These are phyloP conservation scores for Agraylea sexmaculata DNA, from an alignment of 1,140 invertebrate genomes.

Conservation along the genomic window DNA sequence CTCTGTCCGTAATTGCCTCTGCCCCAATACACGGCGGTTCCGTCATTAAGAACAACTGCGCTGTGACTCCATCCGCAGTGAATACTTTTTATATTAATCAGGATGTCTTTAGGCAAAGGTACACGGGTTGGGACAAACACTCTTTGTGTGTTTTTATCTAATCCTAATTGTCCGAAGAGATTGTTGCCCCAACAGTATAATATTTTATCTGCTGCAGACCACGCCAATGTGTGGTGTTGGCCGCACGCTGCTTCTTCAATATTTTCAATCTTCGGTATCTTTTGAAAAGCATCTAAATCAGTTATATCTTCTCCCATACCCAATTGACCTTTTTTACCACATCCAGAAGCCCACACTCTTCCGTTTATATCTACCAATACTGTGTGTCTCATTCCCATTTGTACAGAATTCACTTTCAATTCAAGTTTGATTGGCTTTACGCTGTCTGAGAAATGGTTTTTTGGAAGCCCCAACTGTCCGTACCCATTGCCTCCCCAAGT, in stretches of 20 bases:
- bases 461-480: constrained; percentile 57
- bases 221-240: constrained; percentile 57
- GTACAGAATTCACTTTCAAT: constrained; percentile 30
- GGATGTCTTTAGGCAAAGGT: constrained; percentile 36
- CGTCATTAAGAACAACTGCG: constrained; percentile 45
- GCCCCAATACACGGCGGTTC: constrained; percentile 58
- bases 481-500: constrained; percentile 67
- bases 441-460: constrained; percentile 30
- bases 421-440: constrained; percentile 29
- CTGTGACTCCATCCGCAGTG: constrained; percentile 66
- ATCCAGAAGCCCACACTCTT: constrained; percentile 47
- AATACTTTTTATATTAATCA: constrained; percentile 37
- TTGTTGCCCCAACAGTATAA: constrained; percentile 61
- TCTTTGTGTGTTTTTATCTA: constrained; percentile 33
- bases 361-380: constrained; percentile 52
- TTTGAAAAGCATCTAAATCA: constrained; percentile 39
- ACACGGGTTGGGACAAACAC: constrained; percentile 37
- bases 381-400: constrained; percentile 54
- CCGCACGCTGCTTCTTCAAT: constrained; percentile 53
- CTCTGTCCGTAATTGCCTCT: constrained; percentile 71
- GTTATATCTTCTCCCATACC: constrained; percentile 39
- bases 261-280: constrained; percentile 42
- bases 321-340: constrained; percentile 51
- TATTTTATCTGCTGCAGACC: constrained; percentile 44
- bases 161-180: constrained; percentile 56